Conservation (phyloP, 2,113 vertebrate species). For the Semicossyphus pulcher region DNA sequence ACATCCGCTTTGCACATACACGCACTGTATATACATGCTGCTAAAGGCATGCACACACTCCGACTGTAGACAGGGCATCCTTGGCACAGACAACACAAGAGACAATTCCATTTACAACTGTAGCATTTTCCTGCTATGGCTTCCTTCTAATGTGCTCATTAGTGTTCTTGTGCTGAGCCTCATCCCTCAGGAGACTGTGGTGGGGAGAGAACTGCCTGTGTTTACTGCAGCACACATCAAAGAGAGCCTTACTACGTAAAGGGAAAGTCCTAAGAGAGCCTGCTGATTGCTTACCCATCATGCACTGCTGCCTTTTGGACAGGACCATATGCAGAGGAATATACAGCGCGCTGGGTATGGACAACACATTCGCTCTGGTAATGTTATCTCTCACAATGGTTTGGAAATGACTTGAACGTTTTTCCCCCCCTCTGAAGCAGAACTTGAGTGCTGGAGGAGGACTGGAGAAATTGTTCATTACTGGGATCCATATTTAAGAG, state of each 20-base stretch:
- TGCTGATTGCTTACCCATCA: constrained; percentile 75
- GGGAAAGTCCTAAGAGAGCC: constrained; percentile 65
- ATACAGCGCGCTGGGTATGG: constrained; percentile 18
- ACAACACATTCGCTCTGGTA: constrained; percentile 13
- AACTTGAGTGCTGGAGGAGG: not conserved
- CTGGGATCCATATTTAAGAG: not conserved
- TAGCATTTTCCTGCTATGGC: constrained; percentile 78
- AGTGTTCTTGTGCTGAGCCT: constrained; percentile 78
- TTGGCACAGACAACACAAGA: constrained; percentile 58
- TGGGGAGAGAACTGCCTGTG: constrained; percentile 73
- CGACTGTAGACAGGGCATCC: constrained; percentile 37
- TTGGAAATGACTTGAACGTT: not conserved
- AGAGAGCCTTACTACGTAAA: constrained; percentile 68
- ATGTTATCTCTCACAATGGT: constrained; percentile 10
- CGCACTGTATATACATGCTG: not conserved
- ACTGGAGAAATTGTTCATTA: not conserved
- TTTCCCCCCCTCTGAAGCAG: not conserved
- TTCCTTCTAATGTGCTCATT: constrained; percentile 85
- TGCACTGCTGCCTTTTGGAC: constrained; percentile 70
- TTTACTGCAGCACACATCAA: constrained; percentile 83
- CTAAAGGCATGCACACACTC: constrained; percentile 2
- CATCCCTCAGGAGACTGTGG: constrained; percentile 74
- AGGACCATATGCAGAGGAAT: constrained; percentile 46
- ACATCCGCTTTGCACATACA: not conserved
- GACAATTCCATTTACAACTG: constrained; percentile 81